Percentiles rank a stretch among this genome's conserved stretches.
These are phyloP conservation scores for Hirundichthys speculiger DNA, from an alignment of 2,113 vertebrate species.

Conservation along the genomic window DNA sequence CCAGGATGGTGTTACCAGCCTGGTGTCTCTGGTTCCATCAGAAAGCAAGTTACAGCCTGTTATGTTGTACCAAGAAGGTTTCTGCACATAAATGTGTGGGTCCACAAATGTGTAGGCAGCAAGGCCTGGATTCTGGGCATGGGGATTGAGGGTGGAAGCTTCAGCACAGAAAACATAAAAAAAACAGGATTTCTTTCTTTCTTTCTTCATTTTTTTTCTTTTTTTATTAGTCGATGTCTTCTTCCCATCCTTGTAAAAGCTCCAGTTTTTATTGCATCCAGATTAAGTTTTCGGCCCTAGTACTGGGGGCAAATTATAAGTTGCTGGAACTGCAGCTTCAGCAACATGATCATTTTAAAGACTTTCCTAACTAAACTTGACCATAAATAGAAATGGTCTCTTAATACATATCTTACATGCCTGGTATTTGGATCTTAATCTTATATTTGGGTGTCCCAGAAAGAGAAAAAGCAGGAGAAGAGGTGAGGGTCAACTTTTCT, in stretches of 20 bases:
- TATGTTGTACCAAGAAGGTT: slow-evolving; percentile 85
- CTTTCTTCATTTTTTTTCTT: not conserved
- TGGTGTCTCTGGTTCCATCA: slow-evolving; percentile 78
- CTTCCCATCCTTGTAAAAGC: not conserved
- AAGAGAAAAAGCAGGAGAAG: no score
- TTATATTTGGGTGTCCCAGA: no score
- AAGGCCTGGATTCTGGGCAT: slow-evolving; percentile 87
- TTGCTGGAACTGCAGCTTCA: not conserved
- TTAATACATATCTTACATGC: no score
- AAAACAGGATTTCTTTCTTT: not conserved
- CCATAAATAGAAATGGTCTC: no score
- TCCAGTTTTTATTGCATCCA: not conserved
- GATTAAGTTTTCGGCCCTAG: no score
- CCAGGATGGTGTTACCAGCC: slow-evolving; percentile 83
- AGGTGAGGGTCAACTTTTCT: no score
- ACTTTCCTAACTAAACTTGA: no score
- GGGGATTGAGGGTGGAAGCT: no score
- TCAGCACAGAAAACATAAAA: not conserved
- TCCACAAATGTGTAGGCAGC: slow-evolving; percentile 84
- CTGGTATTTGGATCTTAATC: no score
- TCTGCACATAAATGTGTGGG: slow-evolving; percentile 75
- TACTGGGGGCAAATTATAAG: not conserved
- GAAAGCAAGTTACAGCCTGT: slow-evolving; percentile 79
- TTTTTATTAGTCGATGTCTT: not conserved
- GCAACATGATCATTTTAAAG: no score